Evolutionary conservation across 2,797 vertebrate species (phyloP).

Genomic region (Eidolon dupreanum): DNA sequence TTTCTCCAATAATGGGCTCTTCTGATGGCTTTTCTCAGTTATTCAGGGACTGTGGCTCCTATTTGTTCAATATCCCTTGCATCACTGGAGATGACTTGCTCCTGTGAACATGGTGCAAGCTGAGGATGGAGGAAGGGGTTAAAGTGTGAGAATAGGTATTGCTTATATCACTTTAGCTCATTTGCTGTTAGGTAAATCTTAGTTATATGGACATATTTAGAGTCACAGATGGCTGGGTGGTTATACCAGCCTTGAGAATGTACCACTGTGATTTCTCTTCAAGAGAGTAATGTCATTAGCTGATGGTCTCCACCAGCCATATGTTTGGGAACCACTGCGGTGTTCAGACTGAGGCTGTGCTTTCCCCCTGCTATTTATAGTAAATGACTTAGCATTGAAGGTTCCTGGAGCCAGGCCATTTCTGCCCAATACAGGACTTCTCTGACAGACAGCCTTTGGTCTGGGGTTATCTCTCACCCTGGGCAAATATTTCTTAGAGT

Average conservation of each 20-base stretch:
- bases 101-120: background rate
- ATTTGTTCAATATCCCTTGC: background rate
- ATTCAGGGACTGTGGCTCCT: background rate
- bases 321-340: background rate
- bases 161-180: background rate
- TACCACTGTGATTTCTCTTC: background rate
- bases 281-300: background rate
- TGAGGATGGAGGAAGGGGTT: background rate
- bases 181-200: background rate
- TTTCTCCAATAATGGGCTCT: background rate
- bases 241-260: background rate
- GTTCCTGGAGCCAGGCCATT: background rate
- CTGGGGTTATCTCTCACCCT: background rate
- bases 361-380: background rate
- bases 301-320: background rate
- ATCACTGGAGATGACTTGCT: background rate
- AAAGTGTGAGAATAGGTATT: background rate
- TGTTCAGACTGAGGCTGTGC: background rate
- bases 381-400: background rate
- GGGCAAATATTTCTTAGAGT: background rate
- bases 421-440: background rate
- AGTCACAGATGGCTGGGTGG: background rate
- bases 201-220: background rate
- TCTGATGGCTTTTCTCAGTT: background rate
- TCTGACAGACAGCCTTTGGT: background rate